phyloP scores from a whole-genome alignment of 2,888 invertebrate species.

The Agapostemon virescens region DNA sequence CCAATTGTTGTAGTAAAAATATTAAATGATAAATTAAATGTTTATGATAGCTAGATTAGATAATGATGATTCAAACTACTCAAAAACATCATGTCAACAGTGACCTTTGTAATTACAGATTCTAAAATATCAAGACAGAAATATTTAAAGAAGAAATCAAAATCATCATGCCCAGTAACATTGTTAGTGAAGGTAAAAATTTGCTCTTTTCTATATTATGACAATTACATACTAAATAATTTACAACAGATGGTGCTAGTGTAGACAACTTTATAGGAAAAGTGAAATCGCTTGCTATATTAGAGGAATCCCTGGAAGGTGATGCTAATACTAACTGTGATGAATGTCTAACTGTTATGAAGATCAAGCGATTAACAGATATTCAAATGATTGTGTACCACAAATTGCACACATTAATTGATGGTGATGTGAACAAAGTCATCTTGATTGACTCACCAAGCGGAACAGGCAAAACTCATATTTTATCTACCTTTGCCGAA shows the following conservation, averaged over 20 bases:
- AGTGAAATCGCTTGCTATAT: background rate
- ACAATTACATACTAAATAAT: background rate
- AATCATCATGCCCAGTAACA: background rate
- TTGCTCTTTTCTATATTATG: background rate
- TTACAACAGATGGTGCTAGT: background rate
- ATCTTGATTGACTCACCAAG: conserved; percentile 13
- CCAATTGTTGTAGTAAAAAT: background rate
- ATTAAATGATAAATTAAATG: background rate
- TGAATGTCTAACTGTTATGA: background rate
- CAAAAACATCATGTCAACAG: too few species aligned
- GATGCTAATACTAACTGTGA: background rate
- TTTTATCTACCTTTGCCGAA: conserved; percentile 9
- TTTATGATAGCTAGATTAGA: background rate
- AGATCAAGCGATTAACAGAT: background rate
- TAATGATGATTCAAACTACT: background rate
- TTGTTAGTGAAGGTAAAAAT: conserved; percentile 5
- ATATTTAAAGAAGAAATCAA: background rate
- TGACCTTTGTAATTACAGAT: conserved; percentile 15
- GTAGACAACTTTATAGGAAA: background rate
- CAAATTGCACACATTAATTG: background rate
- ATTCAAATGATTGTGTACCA: background rate
- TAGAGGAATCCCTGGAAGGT: background rate
- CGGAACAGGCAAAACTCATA: conserved; percentile 33
- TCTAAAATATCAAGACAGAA: background rate
- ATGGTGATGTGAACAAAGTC: accelerated